Evolutionary conservation across 2,113 vertebrate species (phyloP).

Genomic region (Seriola aureovittata): DNA sequence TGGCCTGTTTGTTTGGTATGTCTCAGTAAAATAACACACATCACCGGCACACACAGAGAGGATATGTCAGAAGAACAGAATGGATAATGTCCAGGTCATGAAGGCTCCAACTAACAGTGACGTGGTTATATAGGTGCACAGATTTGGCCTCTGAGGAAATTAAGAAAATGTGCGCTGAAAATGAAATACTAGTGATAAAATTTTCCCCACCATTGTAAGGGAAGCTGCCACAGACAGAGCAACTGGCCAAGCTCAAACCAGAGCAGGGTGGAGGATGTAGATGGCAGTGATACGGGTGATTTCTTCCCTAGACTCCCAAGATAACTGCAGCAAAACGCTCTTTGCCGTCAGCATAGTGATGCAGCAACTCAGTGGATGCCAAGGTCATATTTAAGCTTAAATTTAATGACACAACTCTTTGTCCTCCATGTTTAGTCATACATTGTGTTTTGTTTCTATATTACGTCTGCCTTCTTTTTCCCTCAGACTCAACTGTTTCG

Average conservation of each 20-base stretch:
- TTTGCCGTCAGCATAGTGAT: slow-evolving; percentile 19
- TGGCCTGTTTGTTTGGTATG: slow-evolving; percentile 1
- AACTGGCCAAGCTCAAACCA: neutral
- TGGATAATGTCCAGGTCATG: neutral
- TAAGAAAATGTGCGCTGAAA: neutral
- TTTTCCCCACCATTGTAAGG: too few species aligned
- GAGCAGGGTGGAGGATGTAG: neutral
- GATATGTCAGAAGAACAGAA: neutral
- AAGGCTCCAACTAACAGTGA: neutral
- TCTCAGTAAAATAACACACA: slow-evolving; percentile 9
- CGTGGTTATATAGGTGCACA: too few species aligned
- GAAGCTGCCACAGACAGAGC: neutral
- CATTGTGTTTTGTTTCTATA: slow-evolving; percentile 5
- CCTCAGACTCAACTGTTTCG: neutral
- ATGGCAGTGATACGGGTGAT: neutral
- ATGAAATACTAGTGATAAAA: neutral
- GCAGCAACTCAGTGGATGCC: slow-evolving; percentile 9
- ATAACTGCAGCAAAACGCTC: slow-evolving; percentile 8
- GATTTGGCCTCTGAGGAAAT: neutral
- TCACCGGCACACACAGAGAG: neutral
- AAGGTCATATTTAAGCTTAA: slow-evolving; percentile 19
- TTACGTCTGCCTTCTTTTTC: neutral
- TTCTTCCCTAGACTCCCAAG: neutral
- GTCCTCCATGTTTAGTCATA: neutral
- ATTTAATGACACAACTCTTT: slow-evolving; percentile 9